A percentile compares a stretch with the other conserved stretches of the same genome.
phyloP scores from a whole-genome alignment of 1,140 invertebrate genomes.

The Polypedilum pembai region DNA sequence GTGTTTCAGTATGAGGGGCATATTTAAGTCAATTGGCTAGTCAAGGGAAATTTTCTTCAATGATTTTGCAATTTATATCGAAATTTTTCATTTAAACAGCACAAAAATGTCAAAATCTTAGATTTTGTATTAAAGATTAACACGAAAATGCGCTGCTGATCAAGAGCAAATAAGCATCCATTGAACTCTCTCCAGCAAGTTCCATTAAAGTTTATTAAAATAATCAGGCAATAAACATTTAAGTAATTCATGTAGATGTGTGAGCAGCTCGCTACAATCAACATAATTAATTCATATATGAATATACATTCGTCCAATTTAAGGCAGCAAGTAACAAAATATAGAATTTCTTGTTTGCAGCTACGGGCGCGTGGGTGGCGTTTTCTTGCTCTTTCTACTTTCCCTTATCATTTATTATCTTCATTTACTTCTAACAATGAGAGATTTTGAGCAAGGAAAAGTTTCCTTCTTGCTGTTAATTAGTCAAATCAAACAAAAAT shows the following conservation, averaged over 20 bases:
- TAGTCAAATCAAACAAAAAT: conserved; percentile 14
- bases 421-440: too few species aligned
- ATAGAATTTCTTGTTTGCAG: too few species aligned
- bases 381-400: too few species aligned
- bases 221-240: background rate
- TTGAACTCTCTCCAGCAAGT: background rate
- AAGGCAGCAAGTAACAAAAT: too few species aligned
- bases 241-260: background rate
- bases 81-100: background rate
- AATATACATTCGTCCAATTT: background rate
- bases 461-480: background rate
- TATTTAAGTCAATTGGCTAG: background rate
- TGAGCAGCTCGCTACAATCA: background rate
- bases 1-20: background rate
- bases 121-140: background rate
- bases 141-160: background rate
- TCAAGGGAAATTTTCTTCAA: background rate
- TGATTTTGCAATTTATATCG: background rate
- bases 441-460: background rate
- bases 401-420: too few species aligned
- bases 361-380: too few species aligned
- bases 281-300: background rate
- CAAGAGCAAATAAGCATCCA: background rate
- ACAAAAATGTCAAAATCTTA: background rate
- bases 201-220: background rate